Evolutionary conservation across 2,797 vertebrate species (phyloP), one percentile per base, ranked within the genome.

Genomic region (Danionella dracula): DNA sequence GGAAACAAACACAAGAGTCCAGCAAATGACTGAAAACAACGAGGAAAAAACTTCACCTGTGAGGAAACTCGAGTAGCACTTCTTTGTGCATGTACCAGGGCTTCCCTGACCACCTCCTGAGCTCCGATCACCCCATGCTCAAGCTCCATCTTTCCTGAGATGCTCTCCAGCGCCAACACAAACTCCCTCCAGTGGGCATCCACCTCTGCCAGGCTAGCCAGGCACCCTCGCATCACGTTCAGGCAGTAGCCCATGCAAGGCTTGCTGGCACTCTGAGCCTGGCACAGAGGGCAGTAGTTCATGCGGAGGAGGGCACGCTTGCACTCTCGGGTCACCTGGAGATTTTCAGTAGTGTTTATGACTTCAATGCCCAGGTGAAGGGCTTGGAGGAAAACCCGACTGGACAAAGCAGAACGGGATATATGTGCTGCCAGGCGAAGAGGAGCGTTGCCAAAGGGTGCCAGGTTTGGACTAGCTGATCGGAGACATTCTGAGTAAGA

Each of bases 171-270:
- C 0, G 92, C 90, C 61, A 73, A 85, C 32, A 94, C 85, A 16
- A 92, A 94, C 0, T 85, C 87, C 44, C 76, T 82, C 94, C 94
- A 97, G 50, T 91, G 92, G 23, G 71, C 23, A 64, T 94, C 90
- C 12, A 96, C 86, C 81, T 95, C 94, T 0, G 89, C 92, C 76
- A 90, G n/a, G 53, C 84, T 88, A 0, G 92, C 93, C 73, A 96
- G 78, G 78, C 94, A 96, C 63, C 93, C 94, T 1, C 90, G 80
- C 57, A 92, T 66, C 34, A 94, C 86, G 0, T 93, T 94, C 66
- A 96, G 92, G 79, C 94, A 95, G 82, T 93, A 95, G 0, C 93
- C 94, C 89, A 90, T 88, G 73, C 94, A 95, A n/a, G 93, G 93
- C 46, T 89, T 92, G 70, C 88, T 87, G 56, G 82, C 69, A 2